Conservation (phyloP, 1,140 invertebrate species). For the Microplitis demolitor region DNA sequence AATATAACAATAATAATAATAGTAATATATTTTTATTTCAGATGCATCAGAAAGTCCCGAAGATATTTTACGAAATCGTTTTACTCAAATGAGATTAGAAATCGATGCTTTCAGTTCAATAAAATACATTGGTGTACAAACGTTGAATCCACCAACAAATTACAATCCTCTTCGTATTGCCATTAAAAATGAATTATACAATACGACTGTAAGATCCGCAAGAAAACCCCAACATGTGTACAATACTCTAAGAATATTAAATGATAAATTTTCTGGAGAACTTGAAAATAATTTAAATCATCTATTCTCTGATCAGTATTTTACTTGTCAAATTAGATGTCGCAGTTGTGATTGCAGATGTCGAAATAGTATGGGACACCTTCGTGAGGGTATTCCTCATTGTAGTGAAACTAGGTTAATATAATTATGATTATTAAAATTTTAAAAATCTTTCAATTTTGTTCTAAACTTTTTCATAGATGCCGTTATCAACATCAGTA, state of each 20-base stretch:
- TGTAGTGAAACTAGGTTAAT: conserved; percentile 58
- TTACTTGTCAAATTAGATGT: conserved; percentile 76
- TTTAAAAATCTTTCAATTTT: conserved; percentile 20
- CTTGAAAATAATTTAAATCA: conserved; percentile 67
- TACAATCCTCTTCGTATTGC: conserved; percentile 59
- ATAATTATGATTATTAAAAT: conserved; percentile 10
- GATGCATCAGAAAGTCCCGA: conserved; percentile 68
- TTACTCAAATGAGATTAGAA: conserved; percentile 67
- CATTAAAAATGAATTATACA: conserved; percentile 66
- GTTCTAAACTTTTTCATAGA: conserved; percentile 40
- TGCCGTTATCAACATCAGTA: conserved; percentile 79
- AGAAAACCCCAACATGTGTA: conserved; percentile 71
- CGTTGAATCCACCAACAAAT: conserved; percentile 61
- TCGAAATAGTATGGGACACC: conserved; percentile 77
- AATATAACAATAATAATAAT: conserved; percentile 1
- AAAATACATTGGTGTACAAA: conserved; percentile 72
- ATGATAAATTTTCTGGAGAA: conserved; percentile 78
- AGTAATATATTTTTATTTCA: conserved; percentile 35
- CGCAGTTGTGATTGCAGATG: conserved; percentile 76
- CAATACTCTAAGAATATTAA: conserved; percentile 72
- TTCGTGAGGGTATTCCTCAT: conserved; percentile 72
- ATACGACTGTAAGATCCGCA: conserved; percentile 71
- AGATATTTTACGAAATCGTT: conserved; percentile 69
- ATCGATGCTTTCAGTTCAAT: conserved; percentile 77
- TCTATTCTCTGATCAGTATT: conserved; percentile 81